Evolutionary conservation across 2,113 vertebrate species (phyloP), one percentile per base, ranked within the genome.

Genomic region (Hymenochirus boettgeri): DNA sequence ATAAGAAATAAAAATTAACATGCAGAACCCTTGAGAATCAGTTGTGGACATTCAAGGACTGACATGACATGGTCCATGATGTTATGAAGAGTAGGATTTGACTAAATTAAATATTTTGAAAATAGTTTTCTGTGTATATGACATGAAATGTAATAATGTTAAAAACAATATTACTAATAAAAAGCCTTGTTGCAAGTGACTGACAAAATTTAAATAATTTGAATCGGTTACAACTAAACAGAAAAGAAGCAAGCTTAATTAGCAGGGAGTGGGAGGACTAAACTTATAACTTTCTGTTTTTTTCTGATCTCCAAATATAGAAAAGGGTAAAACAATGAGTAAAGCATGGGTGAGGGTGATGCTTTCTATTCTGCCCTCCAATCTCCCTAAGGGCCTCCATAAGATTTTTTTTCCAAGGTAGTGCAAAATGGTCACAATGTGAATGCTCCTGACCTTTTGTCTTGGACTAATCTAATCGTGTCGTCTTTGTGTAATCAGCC

Each of bases 401-500:
- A 57, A 67, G 64, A 74, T 75, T 77, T 72, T 37, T 64, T 39
- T 66, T 82, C 78, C 75, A 84, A 87, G 91, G 89, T 87, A 89
- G 85, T 80, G 85, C 82, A 83, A 81, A 87, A 85, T 83, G 85
- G 85, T 85, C 83, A 83, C 87, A 89, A 89, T 88, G 91, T 83
- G 89, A 89, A 91, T 87, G 88, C 85, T 75, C 85, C 94, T 95
- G 92, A 95, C 93, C 93, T 96, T 95, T 90, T 87, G 87, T 88
- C 90, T 88, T 76, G 87, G 83, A 87, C 88, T 96, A 94, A 95
- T 94, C 91, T 87, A 91, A 95, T 95, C 94, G 91, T 88, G 89
- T 89, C 87, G 85, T 88, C 90, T 91, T 94, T 96, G 93, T 93
- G 92, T 91, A 93, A 94, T 93, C 90, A 93, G 89, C 87, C 88